Base-by-base conservation (phyloP, 2,888 invertebrate species). In the Bugulina stolonifera region DNA sequence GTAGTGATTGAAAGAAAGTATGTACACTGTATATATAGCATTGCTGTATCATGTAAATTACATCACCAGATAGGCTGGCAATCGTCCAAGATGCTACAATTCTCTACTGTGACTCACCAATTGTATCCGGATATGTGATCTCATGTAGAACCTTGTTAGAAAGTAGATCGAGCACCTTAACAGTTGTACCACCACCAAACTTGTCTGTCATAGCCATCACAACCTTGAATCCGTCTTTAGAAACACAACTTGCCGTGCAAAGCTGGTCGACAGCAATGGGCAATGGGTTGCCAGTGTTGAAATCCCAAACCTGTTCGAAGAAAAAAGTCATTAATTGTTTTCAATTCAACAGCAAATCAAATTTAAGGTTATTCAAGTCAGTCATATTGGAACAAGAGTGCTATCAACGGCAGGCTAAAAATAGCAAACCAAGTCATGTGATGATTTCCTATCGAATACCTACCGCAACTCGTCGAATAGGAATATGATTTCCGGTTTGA, bases 121-220 rank as follows among this genome's bases (percentile, higher is more conserved):
- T 78, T 18, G 81, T 79, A n/a, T 79, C 80, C 71, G 81, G 81
- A 74, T 81, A 83, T 34, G 69, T 75, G 35, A 80, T 72, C 32
- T 75, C 78, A 57, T 81, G 81, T 35, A 83, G 77, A 57, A 79
- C 77, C 69, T 83, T 80, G 75, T 84, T 84, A 34, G 82, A 83
- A 73, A 83, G 75, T 18, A 84, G 77, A 75, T 84, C 84, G 81
- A 82, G 83, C 25, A 83, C 81, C 35, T 83, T 77, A 58, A 84
- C 79, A 69, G 79, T 80, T 25, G 83, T 82, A 35, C 80, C 81
- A 64, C 78, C 79, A n/a, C 83, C 83, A 73, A 79, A 81, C 75
- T 80, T 80, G 75, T 83, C 83, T 10, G 82, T 81, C 34, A 82
- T 75, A 18, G 79, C 84, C 58, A 83, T 80, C 10, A 83, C 78